Evolutionary conservation across 1,140 invertebrate genomes (phyloP).

Genomic region (Dreissena polymorpha): DNA sequence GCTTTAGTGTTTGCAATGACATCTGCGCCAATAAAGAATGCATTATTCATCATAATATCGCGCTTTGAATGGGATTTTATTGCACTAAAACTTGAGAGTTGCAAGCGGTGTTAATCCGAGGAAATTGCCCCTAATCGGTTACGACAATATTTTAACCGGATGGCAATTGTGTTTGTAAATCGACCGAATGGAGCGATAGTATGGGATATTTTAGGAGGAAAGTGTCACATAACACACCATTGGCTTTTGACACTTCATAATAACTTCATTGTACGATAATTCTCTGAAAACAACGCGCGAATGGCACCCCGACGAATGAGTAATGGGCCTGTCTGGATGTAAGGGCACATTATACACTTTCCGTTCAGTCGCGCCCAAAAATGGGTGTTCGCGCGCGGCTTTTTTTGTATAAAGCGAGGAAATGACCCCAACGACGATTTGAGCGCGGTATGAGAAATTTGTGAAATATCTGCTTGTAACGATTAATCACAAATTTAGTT

Average conservation of each 20-base stretch:
- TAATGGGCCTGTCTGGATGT: not conserved
- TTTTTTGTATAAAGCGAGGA: constrained; percentile 21
- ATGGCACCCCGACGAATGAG: constrained; percentile 2
- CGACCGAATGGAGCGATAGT: constrained; percentile 9
- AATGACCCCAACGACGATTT: constrained; percentile 36
- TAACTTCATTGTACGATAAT: constrained; percentile 26
- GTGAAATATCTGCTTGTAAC: constrained; percentile 10
- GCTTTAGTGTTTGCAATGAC: not conserved
- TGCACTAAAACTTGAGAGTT: constrained; percentile 23
- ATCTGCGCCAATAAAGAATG: constrained; percentile 6
- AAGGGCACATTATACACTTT: no score
- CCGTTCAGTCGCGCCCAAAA: constrained; percentile 23
- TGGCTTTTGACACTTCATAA: constrained; percentile 46
- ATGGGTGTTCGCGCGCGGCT: constrained; percentile 26
- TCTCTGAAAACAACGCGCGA: no score
- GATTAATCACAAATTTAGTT: constrained; percentile 32
- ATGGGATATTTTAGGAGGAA: constrained; percentile 30
- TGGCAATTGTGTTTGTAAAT: constrained; percentile 30
- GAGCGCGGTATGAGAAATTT: constrained; percentile 23
- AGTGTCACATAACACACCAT: constrained; percentile 49
- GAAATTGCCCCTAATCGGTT: constrained; percentile 45
- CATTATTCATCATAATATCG: constrained; percentile 34
- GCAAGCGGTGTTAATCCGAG: constrained; percentile 38
- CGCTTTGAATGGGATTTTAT: constrained; percentile 45
- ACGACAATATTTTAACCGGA: constrained; percentile 50